A percentile compares a stretch with the other conserved stretches of the same genome.
Evolutionary conservation across 2,797 vertebrate species (phyloP).

Genomic region (Megalops cyprinoides): DNA sequence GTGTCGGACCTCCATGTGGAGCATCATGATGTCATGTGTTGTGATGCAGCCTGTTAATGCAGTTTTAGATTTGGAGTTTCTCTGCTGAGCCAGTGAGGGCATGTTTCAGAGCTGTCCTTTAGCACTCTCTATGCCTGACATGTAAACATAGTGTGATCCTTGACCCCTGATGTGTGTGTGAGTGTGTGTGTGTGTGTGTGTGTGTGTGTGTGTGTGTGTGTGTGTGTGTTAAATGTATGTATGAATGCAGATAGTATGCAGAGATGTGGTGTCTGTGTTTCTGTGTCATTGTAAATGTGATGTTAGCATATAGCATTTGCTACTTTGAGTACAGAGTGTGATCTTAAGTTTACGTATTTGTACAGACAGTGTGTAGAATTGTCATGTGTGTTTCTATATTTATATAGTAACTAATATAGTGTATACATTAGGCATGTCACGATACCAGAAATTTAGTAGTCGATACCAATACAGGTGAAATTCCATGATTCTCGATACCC

Average conservation of each 20-base stretch:
- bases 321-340: too few species aligned
- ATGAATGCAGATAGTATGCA: not conserved
- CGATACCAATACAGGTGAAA: too few species aligned
- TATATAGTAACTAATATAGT: too few species aligned
- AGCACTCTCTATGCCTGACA: slow-evolving; percentile 39
- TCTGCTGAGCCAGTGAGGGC: not conserved
- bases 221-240: not conserved
- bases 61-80: not conserved
- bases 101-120: slow-evolving; percentile 11
- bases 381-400: too few species aligned
- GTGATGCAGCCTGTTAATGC: not conserved
- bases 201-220: slow-evolving; percentile 39
- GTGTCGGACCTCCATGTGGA: too few species aligned
- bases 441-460: too few species aligned
- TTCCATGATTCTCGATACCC: too few species aligned
- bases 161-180: not conserved
- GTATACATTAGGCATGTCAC: too few species aligned
- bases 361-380: too few species aligned
- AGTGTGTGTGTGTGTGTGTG: not conserved
- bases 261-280: not conserved
- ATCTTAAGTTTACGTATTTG: too few species aligned
- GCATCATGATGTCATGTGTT: not conserved
- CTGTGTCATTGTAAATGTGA: not conserved
- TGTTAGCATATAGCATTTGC: too few species aligned
- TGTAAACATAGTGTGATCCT: not conserved